Base-by-base conservation (phyloP, 2,797 vertebrate species). In the Smutsia temminckii region DNA sequence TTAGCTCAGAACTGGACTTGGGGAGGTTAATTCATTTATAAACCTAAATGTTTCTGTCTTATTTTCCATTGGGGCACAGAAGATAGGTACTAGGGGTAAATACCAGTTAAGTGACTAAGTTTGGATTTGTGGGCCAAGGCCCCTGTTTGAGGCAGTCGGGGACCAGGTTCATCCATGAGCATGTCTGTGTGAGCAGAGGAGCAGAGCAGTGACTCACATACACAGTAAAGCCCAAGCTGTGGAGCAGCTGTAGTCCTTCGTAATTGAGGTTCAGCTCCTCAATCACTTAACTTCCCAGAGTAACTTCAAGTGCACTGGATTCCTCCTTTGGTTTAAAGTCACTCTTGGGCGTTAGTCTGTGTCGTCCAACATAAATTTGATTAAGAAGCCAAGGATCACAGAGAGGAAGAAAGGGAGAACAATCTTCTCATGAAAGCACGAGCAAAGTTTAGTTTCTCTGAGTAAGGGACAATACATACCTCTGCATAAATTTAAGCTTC, bases 131-230 rank as follows among this genome's bases (percentile, higher is more conserved):
- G n/a, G 1, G 3, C 32, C 29, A 3, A 10, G 40, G 6, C 2
- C 2, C 5, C 23, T 29, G 0, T 46, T 46, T 32, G 64, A 79
- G 10, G 42, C 55, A 51, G 13, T 25, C 77, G 25, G 23, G 18
- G 6, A 20, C 34, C 13, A 1, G 1, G 5, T 0, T 1, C 0
- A 5, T 32, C 46, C 55, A 51, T 1, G 6, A 25, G 3, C 6
- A 16, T 3, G 14, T 85, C 8, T 69, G 14, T 37, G 20, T 40
- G 21, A 29, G 42, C 5, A 8, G 46, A 85, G 29, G 21, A 57
- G 5, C 21, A 37, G 20, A 18, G 2, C 23, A 34, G 27, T 46
- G 20, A 4, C 29, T 18, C 14, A 23, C 10, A 8, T 1, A 55
- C 23, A 34, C 29, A 20, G 37, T n/a, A 27, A 61, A 27, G 46